Evolutionary conservation across 2,113 vertebrate genomes (phyloP).

Genomic region (Pimephales promelas): DNA sequence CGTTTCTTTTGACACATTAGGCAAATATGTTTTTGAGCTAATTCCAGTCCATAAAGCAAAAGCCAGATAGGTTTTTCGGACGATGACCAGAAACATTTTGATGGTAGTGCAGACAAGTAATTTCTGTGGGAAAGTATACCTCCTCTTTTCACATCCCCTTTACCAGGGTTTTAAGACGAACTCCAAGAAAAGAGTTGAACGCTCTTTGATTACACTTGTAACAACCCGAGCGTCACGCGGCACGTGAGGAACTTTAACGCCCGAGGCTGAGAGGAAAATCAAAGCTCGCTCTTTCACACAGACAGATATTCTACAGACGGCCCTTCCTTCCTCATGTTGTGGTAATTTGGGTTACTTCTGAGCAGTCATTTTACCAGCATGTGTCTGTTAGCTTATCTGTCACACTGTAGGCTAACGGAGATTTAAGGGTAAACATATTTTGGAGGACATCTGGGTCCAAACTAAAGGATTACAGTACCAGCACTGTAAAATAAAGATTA

Average conservation of each 20-base stretch:
- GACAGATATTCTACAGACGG: conserved; percentile 12
- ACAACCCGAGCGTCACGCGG: conserved; percentile 10
- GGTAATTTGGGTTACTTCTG: neutral
- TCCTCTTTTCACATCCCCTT: conserved; percentile 6
- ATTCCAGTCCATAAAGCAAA: neutral
- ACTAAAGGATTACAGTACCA: neutral
- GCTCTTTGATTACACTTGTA: conserved; percentile 8
- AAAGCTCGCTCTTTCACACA: neutral
- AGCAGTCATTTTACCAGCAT: neutral
- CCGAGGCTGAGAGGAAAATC: conserved; percentile 2
- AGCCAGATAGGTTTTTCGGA: neutral
- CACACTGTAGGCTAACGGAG: neutral
- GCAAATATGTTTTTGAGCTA: neutral
- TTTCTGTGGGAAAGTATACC: conserved; percentile 19
- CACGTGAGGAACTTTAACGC: conserved; percentile 32
- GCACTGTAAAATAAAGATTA: no score
- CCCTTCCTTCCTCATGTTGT: neutral
- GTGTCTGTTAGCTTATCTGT: neutral
- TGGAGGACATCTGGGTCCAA: neutral
- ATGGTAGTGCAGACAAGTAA: neutral
- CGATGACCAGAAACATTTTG: neutral
- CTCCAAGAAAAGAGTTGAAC: neutral
- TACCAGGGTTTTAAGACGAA: conserved; percentile 14
- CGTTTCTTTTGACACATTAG: neutral
- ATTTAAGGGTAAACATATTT: neutral